Conservation (phyloP, 2,797 vertebrate species). For the Siniperca obscura region DNA sequence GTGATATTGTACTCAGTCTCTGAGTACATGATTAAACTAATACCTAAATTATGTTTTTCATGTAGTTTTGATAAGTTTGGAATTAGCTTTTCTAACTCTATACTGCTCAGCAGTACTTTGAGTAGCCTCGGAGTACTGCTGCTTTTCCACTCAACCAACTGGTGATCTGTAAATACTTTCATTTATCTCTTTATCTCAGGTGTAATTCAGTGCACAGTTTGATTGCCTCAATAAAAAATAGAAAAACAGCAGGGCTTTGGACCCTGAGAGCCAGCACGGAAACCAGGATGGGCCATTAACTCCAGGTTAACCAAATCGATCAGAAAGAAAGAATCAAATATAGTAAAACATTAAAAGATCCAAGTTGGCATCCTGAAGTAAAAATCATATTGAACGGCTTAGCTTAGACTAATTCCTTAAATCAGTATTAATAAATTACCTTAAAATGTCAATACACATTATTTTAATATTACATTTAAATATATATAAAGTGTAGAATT, state of each 20-base stretch:
- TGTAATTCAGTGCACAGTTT: not conserved
- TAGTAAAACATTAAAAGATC: not conserved
- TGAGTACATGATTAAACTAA: not conserved
- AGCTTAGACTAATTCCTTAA: not conserved
- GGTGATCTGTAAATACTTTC: not conserved
- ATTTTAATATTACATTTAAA: not conserved
- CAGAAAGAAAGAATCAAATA: not conserved
- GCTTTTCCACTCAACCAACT: not conserved
- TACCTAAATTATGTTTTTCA: not conserved
- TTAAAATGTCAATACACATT: not conserved
- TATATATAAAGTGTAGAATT: constrained; percentile 1
- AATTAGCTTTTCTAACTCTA: not conserved
- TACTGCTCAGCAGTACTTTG: not conserved
- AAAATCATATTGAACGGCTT: not conserved
- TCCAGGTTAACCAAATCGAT: not conserved
- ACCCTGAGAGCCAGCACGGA: not conserved
- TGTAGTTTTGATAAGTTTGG: not conserved
- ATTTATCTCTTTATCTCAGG: not conserved
- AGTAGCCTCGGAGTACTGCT: not conserved
- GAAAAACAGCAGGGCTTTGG: not conserved
- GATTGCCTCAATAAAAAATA: not conserved
- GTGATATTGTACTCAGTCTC: too few relatives aligned
- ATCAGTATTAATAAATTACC: not conserved
- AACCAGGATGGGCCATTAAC: not conserved
- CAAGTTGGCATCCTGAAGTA: not conserved